Percentiles rank a stretch among this genome's conserved stretches.
phyloP scores from a whole-genome alignment of 2,797 vertebrate genomes.

The Tangara arthus region DNA sequence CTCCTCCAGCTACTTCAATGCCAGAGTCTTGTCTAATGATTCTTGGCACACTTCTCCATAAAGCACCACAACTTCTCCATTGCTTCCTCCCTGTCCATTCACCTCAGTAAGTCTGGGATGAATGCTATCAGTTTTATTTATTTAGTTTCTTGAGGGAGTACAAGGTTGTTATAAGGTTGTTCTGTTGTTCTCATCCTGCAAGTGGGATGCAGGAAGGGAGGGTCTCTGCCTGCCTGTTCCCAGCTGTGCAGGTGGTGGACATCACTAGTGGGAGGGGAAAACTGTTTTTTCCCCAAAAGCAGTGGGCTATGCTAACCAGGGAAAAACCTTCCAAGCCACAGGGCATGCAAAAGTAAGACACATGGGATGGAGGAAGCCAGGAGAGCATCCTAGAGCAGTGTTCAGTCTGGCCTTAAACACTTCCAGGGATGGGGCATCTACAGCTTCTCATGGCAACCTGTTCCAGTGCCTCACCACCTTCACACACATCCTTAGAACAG shows the following conservation, averaged over 20 bases:
- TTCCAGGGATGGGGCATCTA: background rate
- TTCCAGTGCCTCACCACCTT: background rate
- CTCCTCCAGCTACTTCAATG: background rate
- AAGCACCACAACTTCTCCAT: background rate
- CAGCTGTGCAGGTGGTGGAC: background rate
- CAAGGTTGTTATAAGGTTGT: background rate
- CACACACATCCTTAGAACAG: background rate
- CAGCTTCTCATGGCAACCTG: background rate
- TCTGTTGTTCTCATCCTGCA: background rate
- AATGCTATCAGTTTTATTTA: background rate
- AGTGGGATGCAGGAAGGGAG: background rate
- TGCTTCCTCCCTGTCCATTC: background rate
- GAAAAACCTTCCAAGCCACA: background rate
- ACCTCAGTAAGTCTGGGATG: background rate
- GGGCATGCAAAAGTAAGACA: background rate
- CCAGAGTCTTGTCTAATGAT: background rate
- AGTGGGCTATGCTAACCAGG: rapidly evolving
- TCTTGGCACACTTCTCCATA: background rate
- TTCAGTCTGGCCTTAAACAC: background rate
- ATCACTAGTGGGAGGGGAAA: background rate
- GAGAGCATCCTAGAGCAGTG: background rate
- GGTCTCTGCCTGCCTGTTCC: background rate
- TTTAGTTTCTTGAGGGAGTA: background rate
- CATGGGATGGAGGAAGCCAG: background rate
- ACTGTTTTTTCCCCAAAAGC: background rate